These are phyloP conservation scores for Manis crassicaudata DNA, from an alignment of 2,797 vertebrate genomes.

Conservation along the genomic window DNA sequence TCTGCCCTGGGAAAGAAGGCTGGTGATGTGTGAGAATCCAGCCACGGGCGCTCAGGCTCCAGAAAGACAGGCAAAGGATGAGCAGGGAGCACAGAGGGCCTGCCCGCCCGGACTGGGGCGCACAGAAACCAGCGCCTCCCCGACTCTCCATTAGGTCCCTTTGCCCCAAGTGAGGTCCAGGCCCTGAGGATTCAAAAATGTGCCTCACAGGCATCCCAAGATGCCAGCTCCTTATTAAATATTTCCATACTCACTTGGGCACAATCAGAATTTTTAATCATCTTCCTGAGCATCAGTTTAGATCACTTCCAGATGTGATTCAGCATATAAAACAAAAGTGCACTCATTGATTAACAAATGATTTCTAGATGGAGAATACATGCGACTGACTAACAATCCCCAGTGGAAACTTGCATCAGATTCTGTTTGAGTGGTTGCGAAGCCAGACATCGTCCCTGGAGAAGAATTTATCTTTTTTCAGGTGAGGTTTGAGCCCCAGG, in stretches of 20 bases:
- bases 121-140: not conserved
- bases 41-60: not conserved
- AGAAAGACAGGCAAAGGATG: not conserved
- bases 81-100: not conserved
- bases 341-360: slow-evolving; percentile 66
- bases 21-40: not conserved
- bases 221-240: slow-evolving; percentile 57
- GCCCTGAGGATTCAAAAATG: slow-evolving; percentile 10
- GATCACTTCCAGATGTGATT: slow-evolving; percentile 76
- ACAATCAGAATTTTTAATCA: slow-evolving; percentile 75
- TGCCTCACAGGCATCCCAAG: slow-evolving; percentile 49
- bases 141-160: not conserved
- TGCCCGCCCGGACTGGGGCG: not conserved
- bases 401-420: not conserved
- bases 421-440: not conserved
- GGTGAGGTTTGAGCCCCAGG: not conserved
- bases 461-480: not conserved
- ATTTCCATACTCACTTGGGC: slow-evolving; percentile 71
- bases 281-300: slow-evolving; percentile 70
- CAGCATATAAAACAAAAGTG: not conserved
- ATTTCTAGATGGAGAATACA: slow-evolving; percentile 41
- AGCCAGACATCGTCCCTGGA: not conserved
- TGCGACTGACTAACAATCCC: not conserved
- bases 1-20: not conserved
- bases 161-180: not conserved